Evolutionary conservation across 2,113 vertebrate genomes (phyloP), one percentile per base, ranked within the genome.

Genomic region (Nibea albiflora): DNA sequence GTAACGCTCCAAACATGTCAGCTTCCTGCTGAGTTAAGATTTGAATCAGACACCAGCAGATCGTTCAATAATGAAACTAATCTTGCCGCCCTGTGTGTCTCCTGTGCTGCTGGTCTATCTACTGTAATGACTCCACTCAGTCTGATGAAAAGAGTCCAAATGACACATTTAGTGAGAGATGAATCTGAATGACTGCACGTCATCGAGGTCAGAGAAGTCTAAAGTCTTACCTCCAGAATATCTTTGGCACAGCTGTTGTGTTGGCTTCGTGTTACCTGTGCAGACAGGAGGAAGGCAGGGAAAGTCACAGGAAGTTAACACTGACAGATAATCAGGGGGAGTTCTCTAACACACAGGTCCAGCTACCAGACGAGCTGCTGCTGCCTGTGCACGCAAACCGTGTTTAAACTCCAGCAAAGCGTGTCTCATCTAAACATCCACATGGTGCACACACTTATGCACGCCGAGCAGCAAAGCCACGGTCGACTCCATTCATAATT

Each of bases 181-280:
- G 0, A 15, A 31, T 20, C 39, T 64, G 58, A 57, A 65, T 50
- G 8, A 16, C 8, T n/a, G n/a, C 56, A 42, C 22, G 10, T 53
- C 5, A 54, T 11, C 2, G 20, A 44, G 39, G 5, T n/a, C 5
- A 14, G 20, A 9, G 8, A 26, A 60, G n/a, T 12, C 16, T 58
- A 61, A 62, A 62, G 39, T 24, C 96, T 95, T 96, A 98, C 97
- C 96, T 94, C 93, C 54, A 96, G 85, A 93, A 95, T 95, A 89
- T 96, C 95, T 96, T 96, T 96, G 90, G 96, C 94, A 93, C 94
- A 94, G 92, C 89, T 94, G 90, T 93, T 95, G 89, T 95, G 95
- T 93, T 94, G 95, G 85, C 94, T 85, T 94, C 94, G 94, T 92
- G 76, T 94, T 87, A 95, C 96, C 97, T 98, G 94, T 82, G 93